Percentiles rank a stretch among this genome's conserved stretches.
These are phyloP conservation scores for Merluccius polli DNA, from an alignment of 2,797 vertebrate genomes.

Conservation along the genomic window DNA sequence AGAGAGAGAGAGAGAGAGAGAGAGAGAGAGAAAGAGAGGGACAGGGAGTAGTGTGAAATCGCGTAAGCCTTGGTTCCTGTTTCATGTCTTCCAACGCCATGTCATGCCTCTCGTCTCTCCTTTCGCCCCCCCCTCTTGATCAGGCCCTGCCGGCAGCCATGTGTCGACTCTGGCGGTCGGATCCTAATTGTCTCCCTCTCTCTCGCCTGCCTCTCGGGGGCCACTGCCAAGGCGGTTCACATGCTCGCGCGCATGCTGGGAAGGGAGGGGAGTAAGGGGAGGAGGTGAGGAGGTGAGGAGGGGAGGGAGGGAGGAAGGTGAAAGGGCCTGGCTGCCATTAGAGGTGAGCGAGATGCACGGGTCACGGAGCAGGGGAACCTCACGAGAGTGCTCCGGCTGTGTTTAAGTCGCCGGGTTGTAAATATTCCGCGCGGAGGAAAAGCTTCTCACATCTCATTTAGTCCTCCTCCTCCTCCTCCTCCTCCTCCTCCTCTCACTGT, in stretches of 20 bases:
- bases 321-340: not conserved
- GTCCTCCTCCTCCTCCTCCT: too few relatives aligned
- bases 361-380: constrained; percentile 39
- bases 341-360: not conserved
- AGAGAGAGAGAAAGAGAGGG: not conserved
- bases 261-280: too few relatives aligned
- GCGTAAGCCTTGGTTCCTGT: not conserved
- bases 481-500: too few relatives aligned
- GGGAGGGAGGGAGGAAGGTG: not conserved
- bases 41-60: not conserved
- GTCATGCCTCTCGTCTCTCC: not conserved
- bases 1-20: too few relatives aligned
- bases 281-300: too few relatives aligned
- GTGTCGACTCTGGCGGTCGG: constrained; percentile 7
- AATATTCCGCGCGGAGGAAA: too few relatives aligned
- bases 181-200: constrained; percentile 12
- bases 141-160: constrained; percentile 4
- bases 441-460: too few relatives aligned
- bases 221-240: not conserved
- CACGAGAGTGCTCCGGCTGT: constrained; percentile 10
- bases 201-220: constrained; percentile 4
- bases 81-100: not conserved
- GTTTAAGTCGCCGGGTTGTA: not conserved
- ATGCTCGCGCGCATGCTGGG: not conserved
- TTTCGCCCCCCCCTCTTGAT: not conserved